Base-by-base conservation (phyloP, 2,113 vertebrate genomes). In the Myxocyprinus asiaticus region DNA sequence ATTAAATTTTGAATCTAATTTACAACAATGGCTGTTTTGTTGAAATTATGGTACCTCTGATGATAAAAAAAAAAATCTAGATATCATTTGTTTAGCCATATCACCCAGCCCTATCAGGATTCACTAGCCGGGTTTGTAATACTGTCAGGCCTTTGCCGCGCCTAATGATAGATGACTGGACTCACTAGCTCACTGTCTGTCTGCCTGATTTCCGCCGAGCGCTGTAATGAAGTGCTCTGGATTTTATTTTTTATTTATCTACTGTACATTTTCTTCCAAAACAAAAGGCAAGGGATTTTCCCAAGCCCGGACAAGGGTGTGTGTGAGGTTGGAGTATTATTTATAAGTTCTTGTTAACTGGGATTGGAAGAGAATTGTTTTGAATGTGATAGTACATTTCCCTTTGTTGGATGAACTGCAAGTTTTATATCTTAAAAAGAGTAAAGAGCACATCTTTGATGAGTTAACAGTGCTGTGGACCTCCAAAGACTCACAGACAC, bases 141-240 rank as follows among this genome's bases (percentile, higher is more conserved):
- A 59, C 17, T 56, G 47, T 68, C 76, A 73, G 55, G 76, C 68
- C 22, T 70, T 82, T 68, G 1, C 22, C 22, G 22, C 22, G 3
- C 22, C 22, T 33, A 50, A 9, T 58, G 58, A 63, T 67, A 66
- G 72, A 83, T 80, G 68, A 84, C 75, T 81, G 55, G 45, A n/a
- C 77, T 61, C 8, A 76, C 77, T 82, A 78, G 80, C 79, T 81
- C 84, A 80, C 81, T 69, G 70, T 80, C 81, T 82, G 83, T 84
- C 84, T 84, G 86, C 48, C 10, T 79, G 45, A 64, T 77, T 83
- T 87, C 79, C 79, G 75, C 59, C 79, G n/a, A 73, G 73, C 9
- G 14, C 63, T 10, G 22, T 82, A 81, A 67, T 83, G 77, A 83
- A 76, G 64, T 73, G 76, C 50, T 78, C 76, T 80, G 48, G 69